Base-by-base conservation (phyloP, 2,888 invertebrate genomes). In the Ellobium chinense region DNA sequence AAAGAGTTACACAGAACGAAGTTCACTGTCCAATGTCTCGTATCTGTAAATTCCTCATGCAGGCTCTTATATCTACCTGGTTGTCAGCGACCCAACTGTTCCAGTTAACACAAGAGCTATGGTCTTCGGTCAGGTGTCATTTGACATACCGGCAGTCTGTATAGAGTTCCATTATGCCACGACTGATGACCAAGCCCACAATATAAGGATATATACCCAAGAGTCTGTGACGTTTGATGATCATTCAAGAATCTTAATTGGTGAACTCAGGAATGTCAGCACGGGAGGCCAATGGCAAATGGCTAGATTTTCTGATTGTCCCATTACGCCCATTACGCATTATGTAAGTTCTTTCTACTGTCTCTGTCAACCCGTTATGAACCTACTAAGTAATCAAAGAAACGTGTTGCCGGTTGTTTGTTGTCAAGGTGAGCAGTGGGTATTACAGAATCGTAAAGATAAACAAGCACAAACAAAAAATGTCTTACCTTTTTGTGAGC, bases 111-210 rank as follows among this genome's bases (percentile, higher is more conserved):
- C 58, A n/a, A 36, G 3, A 34, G 60, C 58, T 4, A 21, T n/a
- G 31, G n/a, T 66, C 66, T 36, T 21, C 37, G 58, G 21, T 24
- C 58, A 56, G 36, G 12, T 72, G 3, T 21, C 21, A 54, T 18
- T 21, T 34, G 56, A 29, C n/a, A 36, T 58, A n/a, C 31, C 72
- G n/a, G 72, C 72, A 12, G 36, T 72, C 34, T 72, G 72, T 72
- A 34, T 72, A 18, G 72, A 72, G 58, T 72, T 72, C 72, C 72
- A 72, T 36, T 72, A 72, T 58, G 58, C 72, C 24, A 72, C 72
- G 3, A 72, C 7, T n/a, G 72, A 58, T 36, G n/a, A n/a, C n/a
- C 31, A 36, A 7, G 24, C 1, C 27, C 72, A 72, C 18, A 58
- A 14, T 12, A 72, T 72, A 9, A 12, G 60, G 24, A 24, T 72